Evolutionary conservation across 2,797 vertebrate genomes (phyloP).

Genomic region (Anomalospiza imberbis): DNA sequence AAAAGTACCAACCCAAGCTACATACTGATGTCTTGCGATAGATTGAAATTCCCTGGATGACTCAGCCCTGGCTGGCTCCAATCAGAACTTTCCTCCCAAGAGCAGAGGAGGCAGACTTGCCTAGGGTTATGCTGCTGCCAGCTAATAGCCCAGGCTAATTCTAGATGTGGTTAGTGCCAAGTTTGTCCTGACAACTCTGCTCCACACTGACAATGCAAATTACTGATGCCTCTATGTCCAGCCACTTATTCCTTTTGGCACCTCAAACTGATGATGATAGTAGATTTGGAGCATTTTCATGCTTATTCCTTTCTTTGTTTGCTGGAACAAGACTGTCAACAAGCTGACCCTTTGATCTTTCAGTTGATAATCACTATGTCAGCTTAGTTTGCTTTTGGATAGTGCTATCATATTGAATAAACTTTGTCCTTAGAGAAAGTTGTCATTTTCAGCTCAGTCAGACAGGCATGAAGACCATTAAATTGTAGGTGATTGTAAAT

Average conservation of each 20-base stretch:
- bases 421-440: not conserved
- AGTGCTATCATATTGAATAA: not conserved
- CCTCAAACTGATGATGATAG: not conserved
- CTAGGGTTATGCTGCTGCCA: not conserved
- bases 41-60: not conserved
- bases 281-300: not conserved
- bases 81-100: not conserved
- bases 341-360: not conserved
- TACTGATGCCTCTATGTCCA: not conserved
- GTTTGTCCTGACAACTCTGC: conserved; percentile 1
- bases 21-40: not conserved
- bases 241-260: not conserved
- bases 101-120: not conserved
- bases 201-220: not conserved
- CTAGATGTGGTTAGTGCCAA: not conserved
- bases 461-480: not conserved
- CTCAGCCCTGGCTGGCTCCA: not conserved
- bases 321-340: not conserved
- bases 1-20: not conserved
- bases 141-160: not conserved
- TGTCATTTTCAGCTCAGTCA: not conserved
- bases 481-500: not conserved
- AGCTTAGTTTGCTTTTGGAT: conserved; percentile 10
- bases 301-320: not conserved
- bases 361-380: not conserved